phyloP scores from a whole-genome alignment of 2,797 vertebrate genomes.

The Myiotriccus ornatus region DNA sequence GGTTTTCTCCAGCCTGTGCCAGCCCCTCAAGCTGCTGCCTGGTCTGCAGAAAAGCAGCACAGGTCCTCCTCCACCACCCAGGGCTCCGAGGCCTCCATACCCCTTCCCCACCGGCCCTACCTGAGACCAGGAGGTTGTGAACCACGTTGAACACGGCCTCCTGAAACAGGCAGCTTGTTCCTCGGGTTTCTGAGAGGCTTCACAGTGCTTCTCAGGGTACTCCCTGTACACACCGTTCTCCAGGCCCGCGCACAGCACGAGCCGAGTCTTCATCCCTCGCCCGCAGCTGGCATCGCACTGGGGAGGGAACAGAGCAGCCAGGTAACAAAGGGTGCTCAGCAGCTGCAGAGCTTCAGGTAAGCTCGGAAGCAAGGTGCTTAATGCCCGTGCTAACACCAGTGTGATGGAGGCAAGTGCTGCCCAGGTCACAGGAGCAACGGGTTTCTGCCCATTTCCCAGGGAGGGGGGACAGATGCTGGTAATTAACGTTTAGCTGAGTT shows the following conservation, averaged over 20 bases:
- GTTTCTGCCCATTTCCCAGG: not conserved
- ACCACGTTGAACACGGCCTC: constrained; percentile 85
- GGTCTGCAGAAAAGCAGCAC: not conserved
- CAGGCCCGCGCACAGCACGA: constrained; percentile 80
- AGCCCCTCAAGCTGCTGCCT: not conserved
- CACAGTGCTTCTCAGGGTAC: constrained; percentile 76
- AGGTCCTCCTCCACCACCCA: not conserved
- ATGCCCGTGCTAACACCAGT: not conserved
- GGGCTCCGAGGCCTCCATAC: not conserved
- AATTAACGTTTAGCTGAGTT: not conserved
- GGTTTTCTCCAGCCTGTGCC: not conserved
- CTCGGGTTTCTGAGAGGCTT: constrained; percentile 72
- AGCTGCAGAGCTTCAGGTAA: not conserved
- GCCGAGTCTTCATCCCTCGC: constrained; percentile 75
- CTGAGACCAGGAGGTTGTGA: constrained; percentile 89
- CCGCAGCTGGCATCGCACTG: constrained; percentile 84
- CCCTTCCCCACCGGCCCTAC: constrained; percentile 60
- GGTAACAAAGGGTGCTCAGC: accelerated
- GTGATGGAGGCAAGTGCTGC: not conserved
- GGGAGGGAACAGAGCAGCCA: not conserved
- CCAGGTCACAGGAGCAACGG: not conserved
- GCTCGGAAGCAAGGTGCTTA: not conserved
- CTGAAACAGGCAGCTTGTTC: constrained; percentile 79
- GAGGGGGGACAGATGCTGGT: not conserved
- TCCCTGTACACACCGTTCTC: constrained; percentile 81